These are phyloP conservation scores for Trachelus troglodyta DNA, from an alignment of 2,888 invertebrate genomes.

Conservation along the genomic window DNA sequence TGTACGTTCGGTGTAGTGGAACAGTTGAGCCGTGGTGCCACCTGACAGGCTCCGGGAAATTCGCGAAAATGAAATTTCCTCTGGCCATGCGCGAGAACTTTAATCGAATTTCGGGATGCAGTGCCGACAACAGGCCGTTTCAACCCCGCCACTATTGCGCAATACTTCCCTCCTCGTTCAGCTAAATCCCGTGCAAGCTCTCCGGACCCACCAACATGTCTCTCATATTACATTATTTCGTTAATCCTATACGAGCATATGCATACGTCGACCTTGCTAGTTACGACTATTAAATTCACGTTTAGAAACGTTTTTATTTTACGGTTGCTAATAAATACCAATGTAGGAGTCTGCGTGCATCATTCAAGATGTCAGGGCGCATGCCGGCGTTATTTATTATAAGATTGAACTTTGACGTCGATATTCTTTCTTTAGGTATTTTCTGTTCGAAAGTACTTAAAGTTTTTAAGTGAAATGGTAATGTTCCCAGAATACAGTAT, in stretches of 20 bases:
- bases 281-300: background rate
- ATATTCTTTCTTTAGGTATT: background rate
- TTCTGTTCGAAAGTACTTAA: background rate
- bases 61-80: conserved; percentile 58
- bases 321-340: background rate
- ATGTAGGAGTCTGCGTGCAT: background rate
- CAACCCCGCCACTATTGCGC: conserved; percentile 7
- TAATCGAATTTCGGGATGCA: conserved; percentile 52
- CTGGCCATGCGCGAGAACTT: conserved; percentile 55
- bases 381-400: background rate
- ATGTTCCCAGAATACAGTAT: background rate
- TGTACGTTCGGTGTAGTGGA: conserved; percentile 8
- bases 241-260: background rate
- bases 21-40: conserved; percentile 55
- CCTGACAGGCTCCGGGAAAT: conserved; percentile 59
- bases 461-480: background rate
- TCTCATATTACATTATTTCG: background rate
- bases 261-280: background rate
- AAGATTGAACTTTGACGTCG: background rate
- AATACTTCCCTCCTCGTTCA: conserved; percentile 25
- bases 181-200: conserved; percentile 15
- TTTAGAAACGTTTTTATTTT: background rate
- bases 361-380: background rate
- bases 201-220: background rate
- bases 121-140: conserved; percentile 3